phyloP scores from a whole-genome alignment of 2,888 invertebrate species.

The Eristalis pertinax region DNA sequence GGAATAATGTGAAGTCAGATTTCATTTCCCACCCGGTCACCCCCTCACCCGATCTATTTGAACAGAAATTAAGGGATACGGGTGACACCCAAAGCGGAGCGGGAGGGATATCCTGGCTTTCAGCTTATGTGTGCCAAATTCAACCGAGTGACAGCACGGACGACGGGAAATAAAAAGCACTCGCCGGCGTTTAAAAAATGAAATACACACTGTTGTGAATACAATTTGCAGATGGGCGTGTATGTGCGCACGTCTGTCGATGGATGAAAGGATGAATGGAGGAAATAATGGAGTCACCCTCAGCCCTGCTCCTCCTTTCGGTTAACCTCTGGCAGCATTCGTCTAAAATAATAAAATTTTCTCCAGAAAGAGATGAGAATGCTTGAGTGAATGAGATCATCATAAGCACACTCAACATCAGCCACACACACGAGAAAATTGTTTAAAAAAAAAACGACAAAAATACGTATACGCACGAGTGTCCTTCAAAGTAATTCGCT shows the following conservation, averaged over 20 bases:
- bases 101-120: not conserved
- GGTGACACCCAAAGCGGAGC: not conserved
- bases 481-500: slow-evolving; percentile 10
- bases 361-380: not conserved
- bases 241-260: not conserved
- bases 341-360: slow-evolving; percentile 23
- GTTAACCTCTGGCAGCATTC: slow-evolving; percentile 2
- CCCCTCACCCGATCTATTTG: not conserved
- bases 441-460: slow-evolving; percentile 10
- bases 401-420: slow-evolving; percentile 44
- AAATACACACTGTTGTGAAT: not conserved
- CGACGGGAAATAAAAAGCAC: slow-evolving; percentile 5
- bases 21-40: not conserved
- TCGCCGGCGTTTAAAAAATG: not conserved
- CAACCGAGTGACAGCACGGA: slow-evolving; percentile 20
- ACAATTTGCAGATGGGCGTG: not conserved
- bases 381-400: slow-evolving; percentile 28
- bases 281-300: slow-evolving; percentile 20
- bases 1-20: slow-evolving; percentile 14
- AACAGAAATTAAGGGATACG: not conserved
- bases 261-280: slow-evolving; percentile 4
- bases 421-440: slow-evolving; percentile 37
- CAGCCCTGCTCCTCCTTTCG: not conserved
- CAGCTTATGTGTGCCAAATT: slow-evolving; percentile 1
- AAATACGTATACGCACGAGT: slow-evolving; percentile 56